Percentiles rank a stretch among this genome's conserved stretches.
Evolutionary conservation across 2,888 invertebrate genomes (phyloP).

Genomic region (Tryphoninae sp.): DNA sequence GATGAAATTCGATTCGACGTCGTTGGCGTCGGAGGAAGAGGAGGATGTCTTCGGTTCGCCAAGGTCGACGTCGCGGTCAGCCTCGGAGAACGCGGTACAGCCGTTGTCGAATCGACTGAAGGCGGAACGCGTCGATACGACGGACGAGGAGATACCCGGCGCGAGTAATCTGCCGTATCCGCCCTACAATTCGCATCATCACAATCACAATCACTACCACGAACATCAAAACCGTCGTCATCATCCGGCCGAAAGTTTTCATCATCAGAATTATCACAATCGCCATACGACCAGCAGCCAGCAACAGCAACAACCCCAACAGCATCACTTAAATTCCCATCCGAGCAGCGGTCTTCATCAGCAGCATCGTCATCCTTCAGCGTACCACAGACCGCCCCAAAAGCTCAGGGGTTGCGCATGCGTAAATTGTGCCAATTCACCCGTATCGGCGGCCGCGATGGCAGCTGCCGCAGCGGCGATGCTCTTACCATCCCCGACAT

Average conservation of each 20-base stretch:
- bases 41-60: constrained; percentile 79
- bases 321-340: constrained; percentile 71
- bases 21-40: constrained; percentile 75
- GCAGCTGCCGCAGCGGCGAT: constrained; percentile 78
- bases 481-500: constrained; percentile 82
- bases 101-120: constrained; percentile 75
- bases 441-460: constrained; percentile 66
- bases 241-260: constrained; percentile 78
- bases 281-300: constrained; percentile 75
- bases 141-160: constrained; percentile 69
- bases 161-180: constrained; percentile 54
- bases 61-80: constrained; percentile 73
- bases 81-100: constrained; percentile 71
- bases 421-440: constrained; percentile 62
- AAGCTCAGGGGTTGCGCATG: constrained; percentile 65
- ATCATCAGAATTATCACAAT: constrained; percentile 68
- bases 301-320: constrained; percentile 51
- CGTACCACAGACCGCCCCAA: constrained; percentile 70
- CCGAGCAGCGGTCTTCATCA: constrained; percentile 55
- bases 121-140: constrained; percentile 81
- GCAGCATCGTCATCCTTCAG: constrained; percentile 66
- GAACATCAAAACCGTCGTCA: constrained; percentile 70
- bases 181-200: constrained; percentile 53
- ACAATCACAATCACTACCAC: constrained; percentile 65
- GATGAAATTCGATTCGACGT: constrained; percentile 67